A percentile compares a stretch with the other conserved stretches of the same genome.
Evolutionary conservation across 2,888 invertebrate species (phyloP).

Genomic region (Mythimna loreyi): DNA sequence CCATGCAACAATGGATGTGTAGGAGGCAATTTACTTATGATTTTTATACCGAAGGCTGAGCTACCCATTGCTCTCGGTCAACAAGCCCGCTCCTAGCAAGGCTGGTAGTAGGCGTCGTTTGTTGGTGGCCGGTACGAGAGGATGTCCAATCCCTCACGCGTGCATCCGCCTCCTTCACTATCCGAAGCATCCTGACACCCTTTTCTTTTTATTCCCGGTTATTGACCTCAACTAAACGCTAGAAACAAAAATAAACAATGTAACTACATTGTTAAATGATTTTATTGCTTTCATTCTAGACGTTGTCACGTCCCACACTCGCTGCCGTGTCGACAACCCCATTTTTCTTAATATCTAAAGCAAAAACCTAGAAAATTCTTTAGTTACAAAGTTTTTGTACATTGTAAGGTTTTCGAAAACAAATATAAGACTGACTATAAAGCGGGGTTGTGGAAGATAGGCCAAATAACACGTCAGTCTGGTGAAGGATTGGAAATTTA

Average conservation of each 20-base stretch:
- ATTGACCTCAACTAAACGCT: conserved; percentile 13
- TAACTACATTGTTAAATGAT: conserved; percentile 27
- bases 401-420: conserved; percentile 9
- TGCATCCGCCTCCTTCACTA: too few species aligned
- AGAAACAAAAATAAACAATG: conserved; percentile 16
- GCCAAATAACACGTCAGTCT: conserved; percentile 73
- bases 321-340: conserved; percentile 23
- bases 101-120: too few species aligned
- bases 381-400: conserved; percentile 11
- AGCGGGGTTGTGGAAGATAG: conserved; percentile 68
- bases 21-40: too few species aligned
- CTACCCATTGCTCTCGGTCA: too few species aligned
- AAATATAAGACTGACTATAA: conserved; percentile 30
- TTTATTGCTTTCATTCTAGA: conserved; percentile 23
- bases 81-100: too few species aligned
- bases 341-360: conserved; percentile 28
- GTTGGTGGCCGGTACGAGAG: too few species aligned
- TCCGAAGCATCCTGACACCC: too few species aligned
- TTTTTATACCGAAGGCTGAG: too few species aligned
- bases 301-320: conserved; percentile 24
- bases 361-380: conserved; percentile 1
- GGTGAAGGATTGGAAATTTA: conserved; percentile 73
- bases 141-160: too few species aligned
- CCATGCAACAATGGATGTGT: too few species aligned
- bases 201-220: neutral